Evolutionary conservation across 2,797 vertebrate genomes (phyloP).

Genomic region (Champsocephalus esox): DNA sequence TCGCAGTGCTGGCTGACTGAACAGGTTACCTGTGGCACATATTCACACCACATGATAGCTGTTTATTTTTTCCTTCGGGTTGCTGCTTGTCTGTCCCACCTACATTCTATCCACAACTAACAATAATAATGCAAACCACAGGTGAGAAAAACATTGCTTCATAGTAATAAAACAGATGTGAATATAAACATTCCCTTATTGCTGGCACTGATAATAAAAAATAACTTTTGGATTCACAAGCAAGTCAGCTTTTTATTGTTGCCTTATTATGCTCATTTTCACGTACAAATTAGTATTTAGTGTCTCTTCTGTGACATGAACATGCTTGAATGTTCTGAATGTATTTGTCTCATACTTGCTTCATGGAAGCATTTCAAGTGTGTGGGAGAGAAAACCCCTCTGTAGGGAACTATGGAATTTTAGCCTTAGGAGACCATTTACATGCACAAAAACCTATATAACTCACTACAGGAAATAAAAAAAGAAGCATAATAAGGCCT

Average conservation of each 20-base stretch:
- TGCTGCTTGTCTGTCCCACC: not conserved
- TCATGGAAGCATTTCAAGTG: no score
- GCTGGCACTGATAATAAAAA: not conserved
- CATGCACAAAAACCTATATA: no score
- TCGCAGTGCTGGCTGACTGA: not conserved
- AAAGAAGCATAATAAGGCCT: no score
- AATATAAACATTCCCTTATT: not conserved
- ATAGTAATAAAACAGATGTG: not conserved
- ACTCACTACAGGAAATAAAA: not conserved
- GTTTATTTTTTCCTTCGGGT: not conserved
- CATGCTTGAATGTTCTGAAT: no score
- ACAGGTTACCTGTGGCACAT: slow-evolving; percentile 17
- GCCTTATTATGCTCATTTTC: no score
- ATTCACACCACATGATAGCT: slow-evolving; percentile 16
- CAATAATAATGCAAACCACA: not conserved
- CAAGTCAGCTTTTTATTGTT: not conserved
- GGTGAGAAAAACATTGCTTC: no score
- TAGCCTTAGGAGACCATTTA: no score
- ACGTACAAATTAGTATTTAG: no score
- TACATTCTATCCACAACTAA: slow-evolving; percentile 1
- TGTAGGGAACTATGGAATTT: no score
- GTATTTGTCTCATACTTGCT: no score
- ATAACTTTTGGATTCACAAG: not conserved
- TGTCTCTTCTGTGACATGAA: no score
- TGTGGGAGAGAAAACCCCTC: no score